These are phyloP conservation scores for Schizothorax lantsangensis DNA, from an alignment of 2,797 vertebrate genomes.

Conservation along the genomic window DNA sequence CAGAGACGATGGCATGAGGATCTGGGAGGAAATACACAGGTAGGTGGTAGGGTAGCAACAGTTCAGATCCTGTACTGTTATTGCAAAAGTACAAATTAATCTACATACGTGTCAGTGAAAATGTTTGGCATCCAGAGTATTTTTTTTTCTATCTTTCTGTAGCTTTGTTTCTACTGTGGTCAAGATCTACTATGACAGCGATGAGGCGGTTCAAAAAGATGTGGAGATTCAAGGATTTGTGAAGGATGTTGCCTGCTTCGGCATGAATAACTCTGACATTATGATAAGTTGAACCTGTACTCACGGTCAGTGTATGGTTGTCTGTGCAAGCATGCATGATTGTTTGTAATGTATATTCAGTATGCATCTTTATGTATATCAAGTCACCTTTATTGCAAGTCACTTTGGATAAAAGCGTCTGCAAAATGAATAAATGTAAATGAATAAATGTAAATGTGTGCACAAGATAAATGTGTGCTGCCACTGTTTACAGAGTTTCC, in stretches of 20 bases:
- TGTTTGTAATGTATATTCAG: no score
- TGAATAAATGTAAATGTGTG: no score
- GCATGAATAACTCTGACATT: slow-evolving; percentile 89
- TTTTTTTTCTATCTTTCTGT: background rate
- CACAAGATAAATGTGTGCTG: no score
- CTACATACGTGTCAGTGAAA: background rate
- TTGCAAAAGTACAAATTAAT: background rate
- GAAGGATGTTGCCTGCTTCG: slow-evolving; percentile 89
- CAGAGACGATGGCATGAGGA: slow-evolving; percentile 88
- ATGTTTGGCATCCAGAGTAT: background rate
- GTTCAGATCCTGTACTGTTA: background rate
- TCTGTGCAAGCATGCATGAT: no score
- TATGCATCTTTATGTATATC: no score
- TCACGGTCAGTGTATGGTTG: no score
- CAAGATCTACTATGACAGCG: slow-evolving; percentile 85
- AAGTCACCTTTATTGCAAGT: no score
- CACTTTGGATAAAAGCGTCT: no score
- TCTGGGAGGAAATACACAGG: slow-evolving; percentile 91
- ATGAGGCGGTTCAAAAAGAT: slow-evolving; percentile 83
- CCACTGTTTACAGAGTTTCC: no score
- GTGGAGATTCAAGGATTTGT: slow-evolving; percentile 90
- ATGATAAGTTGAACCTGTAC: no score
- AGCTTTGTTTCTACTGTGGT: slow-evolving; percentile 90
- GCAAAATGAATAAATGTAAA: no score
- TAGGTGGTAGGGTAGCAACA: slow-evolving; percentile 65